Base-by-base conservation (phyloP, 2,888 invertebrate species). In the Archips xylosteana region DNA sequence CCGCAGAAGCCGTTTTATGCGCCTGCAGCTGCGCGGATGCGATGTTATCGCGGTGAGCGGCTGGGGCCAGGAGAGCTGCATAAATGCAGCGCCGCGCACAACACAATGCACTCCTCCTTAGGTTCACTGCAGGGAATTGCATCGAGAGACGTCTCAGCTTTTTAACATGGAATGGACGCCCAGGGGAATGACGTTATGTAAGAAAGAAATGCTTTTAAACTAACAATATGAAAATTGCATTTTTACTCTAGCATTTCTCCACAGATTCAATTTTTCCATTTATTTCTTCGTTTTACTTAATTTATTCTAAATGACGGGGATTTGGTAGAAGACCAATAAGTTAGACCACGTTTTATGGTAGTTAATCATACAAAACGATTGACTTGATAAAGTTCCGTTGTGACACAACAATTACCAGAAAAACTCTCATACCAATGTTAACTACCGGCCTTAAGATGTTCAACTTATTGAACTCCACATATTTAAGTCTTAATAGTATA, bases 1-100 rank as follows among this genome's bases (percentile, higher is more conserved):
- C 9, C 13, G 49, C 12, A 49, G 36, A 36, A 51, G 49, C 15
- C 9, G 64, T 51, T 51, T 36, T 65, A 51, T n/a, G n/a, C 36
- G 65, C 51, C 65, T 15, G 65, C 51, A 51, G 65, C 65, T n/a
- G 49, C 54, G 23, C 54, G 13, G 45, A 3, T 32, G 47, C 64
- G 62, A 13, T 13, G n/a, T n/a, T n/a, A 10, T 12, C 39, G 61
- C 61, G 61, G 61, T 0, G 39, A 39, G 49, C 49, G n/a, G 10
- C 61, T 39, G 2, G 3, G 47, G 32, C n/a, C 49, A 47, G 32
- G 63, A 63, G 32, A 63, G 63, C 45, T 47, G 45, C 47, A 36
- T 42, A 13, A 23, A 34, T 36, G 10, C 60, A n/a, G 39, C 39
- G 39, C 34, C 23, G 36, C 39, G 3, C 6, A 8, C 9, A 15